These are phyloP conservation scores for Melanargia galathea DNA, from an alignment of 2,888 invertebrate genomes.

Conservation along the genomic window DNA sequence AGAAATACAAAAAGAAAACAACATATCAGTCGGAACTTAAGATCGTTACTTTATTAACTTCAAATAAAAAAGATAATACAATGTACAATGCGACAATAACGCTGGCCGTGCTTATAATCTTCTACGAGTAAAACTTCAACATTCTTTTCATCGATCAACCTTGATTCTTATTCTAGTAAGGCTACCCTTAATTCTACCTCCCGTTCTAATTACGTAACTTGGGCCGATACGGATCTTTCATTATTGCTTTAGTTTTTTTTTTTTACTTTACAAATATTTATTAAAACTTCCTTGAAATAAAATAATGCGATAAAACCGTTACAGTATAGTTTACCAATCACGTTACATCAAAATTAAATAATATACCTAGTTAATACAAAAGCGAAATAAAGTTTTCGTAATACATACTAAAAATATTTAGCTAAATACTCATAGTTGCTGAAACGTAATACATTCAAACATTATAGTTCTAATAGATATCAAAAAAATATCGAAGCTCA, in stretches of 20 bases:
- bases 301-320: background rate
- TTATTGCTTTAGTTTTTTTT: slow-evolving; percentile 56
- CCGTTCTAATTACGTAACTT: slow-evolving; percentile 55
- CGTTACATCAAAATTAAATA: slow-evolving; percentile 12
- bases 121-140: slow-evolving; percentile 73
- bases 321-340: slow-evolving; percentile 5
- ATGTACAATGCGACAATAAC: slow-evolving; percentile 73
- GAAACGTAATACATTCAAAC: slow-evolving; percentile 24
- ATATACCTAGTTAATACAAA: slow-evolving; percentile 11
- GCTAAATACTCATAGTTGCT: slow-evolving; percentile 7
- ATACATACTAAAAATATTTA: slow-evolving; percentile 1
- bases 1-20: slow-evolving; percentile 41
- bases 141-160: slow-evolving; percentile 60
- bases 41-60: slow-evolving; percentile 73
- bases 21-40: slow-evolving; percentile 43
- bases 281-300: slow-evolving; percentile 12
- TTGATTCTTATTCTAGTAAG: slow-evolving; percentile 77
- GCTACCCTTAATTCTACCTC: slow-evolving; percentile 78
- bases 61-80: slow-evolving; percentile 75
- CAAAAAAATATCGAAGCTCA: slow-evolving; percentile 40
- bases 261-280: slow-evolving; percentile 16
- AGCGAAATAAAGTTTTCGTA: slow-evolving; percentile 18
- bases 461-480: slow-evolving; percentile 14
- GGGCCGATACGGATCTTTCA: slow-evolving; percentile 53
- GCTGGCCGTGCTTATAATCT: slow-evolving; percentile 72